Conservation (phyloP, 1,140 invertebrate genomes). For the Plectrocnemia conspersa region DNA sequence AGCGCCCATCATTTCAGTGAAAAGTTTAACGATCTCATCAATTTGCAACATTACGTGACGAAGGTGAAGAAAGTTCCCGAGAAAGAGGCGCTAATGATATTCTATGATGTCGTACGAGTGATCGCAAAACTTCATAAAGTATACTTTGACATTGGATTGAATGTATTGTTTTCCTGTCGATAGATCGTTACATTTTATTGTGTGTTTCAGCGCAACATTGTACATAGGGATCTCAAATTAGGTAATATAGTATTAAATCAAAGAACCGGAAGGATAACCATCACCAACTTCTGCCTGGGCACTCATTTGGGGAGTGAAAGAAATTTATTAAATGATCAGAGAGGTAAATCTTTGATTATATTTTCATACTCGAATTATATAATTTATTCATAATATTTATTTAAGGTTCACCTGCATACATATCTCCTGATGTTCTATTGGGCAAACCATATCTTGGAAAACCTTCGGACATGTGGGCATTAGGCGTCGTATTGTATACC, state of each 20-base stretch:
- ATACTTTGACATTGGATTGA: slow-evolving; percentile 33
- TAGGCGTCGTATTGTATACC: slow-evolving; percentile 77
- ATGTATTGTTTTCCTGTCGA: no score
- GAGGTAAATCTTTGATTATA: slow-evolving; percentile 46
- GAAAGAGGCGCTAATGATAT: slow-evolving; percentile 71
- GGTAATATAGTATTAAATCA: slow-evolving; percentile 77
- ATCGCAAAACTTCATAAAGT: slow-evolving; percentile 74
- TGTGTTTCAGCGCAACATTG: slow-evolving; percentile 72
- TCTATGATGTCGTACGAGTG: slow-evolving; percentile 71
- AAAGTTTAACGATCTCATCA: slow-evolving; percentile 64
- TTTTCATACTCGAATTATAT: background rate
- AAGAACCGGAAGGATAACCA: slow-evolving; percentile 62
- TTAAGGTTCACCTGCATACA: slow-evolving; percentile 73
- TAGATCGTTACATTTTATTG: slow-evolving; percentile 13
- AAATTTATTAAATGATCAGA: slow-evolving; percentile 72
- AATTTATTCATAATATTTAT: slow-evolving; percentile 11
- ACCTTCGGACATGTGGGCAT: slow-evolving; percentile 83
- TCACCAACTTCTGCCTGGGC: slow-evolving; percentile 80
- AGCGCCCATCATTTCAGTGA: slow-evolving; percentile 70
- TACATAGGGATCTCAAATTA: slow-evolving; percentile 77
- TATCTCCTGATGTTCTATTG: slow-evolving; percentile 77
- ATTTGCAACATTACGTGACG: slow-evolving; percentile 79
- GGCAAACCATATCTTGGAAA: slow-evolving; percentile 72
- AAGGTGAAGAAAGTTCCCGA: slow-evolving; percentile 75
- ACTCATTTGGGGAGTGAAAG: slow-evolving; percentile 72